These are phyloP conservation scores for Chaenodraco wilsoni DNA, from an alignment of 2,797 vertebrate species.

Conservation along the genomic window DNA sequence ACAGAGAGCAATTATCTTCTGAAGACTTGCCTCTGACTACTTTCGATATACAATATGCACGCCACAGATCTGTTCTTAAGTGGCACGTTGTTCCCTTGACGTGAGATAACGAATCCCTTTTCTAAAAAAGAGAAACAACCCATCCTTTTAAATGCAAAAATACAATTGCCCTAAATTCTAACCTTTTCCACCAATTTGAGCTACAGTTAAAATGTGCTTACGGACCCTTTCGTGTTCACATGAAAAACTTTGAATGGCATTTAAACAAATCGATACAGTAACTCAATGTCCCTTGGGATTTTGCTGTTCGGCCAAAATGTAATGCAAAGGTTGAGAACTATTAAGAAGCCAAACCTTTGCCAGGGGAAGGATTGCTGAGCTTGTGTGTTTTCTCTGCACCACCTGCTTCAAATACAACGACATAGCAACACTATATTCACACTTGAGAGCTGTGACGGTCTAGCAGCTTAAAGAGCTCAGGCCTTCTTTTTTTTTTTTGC, in stretches of 20 bases:
- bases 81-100: not conserved
- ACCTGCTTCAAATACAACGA: slow-evolving; percentile 13
- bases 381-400: slow-evolving; percentile 24
- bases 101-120: not conserved
- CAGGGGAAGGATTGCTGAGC: slow-evolving; percentile 40
- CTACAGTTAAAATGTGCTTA: slow-evolving; percentile 32
- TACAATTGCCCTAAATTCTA: slow-evolving; percentile 18
- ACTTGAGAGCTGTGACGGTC: slow-evolving; percentile 34
- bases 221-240: slow-evolving; percentile 38
- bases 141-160: slow-evolving; percentile 15
- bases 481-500: slow-evolving; percentile 18
- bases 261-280: slow-evolving; percentile 65
- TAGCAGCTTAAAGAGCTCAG: slow-evolving; percentile 28
- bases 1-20: slow-evolving; percentile 18
- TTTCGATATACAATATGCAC: not conserved
- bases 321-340: slow-evolving; percentile 47
- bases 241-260: slow-evolving; percentile 55
- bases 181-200: slow-evolving; percentile 47
- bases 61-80: not conserved
- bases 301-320: slow-evolving; percentile 24
- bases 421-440: slow-evolving; percentile 3
- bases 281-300: slow-evolving; percentile 50
- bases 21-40: not conserved
- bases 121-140: not conserved
- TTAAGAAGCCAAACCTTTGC: slow-evolving; percentile 62